Base-by-base conservation (phyloP, 2,113 vertebrate species). In the Ageneiosus marmoratus region DNA sequence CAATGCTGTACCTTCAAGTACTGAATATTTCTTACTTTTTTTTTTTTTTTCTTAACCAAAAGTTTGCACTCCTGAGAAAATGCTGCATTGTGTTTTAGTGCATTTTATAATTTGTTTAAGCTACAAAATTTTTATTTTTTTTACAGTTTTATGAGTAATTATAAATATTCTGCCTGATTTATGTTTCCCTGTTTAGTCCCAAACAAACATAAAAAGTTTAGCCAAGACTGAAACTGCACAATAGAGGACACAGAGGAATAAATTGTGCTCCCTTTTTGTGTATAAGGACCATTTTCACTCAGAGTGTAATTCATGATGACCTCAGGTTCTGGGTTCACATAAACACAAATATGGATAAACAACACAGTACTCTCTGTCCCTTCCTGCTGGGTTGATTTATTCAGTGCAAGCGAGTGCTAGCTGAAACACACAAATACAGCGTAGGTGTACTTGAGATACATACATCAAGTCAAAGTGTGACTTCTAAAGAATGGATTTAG, bases 31-130 rank as follows among this genome's bases (percentile, higher is more conserved):
- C 72, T 85, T 81, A 72, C 83, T 65, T 81, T 44, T 46, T 53
- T 24, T n/a, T 46, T 9, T 32, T 3, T 41, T 11, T 34, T 0
- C 60, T 90, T 75, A 91, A 90, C 92, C 89, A 91, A 91, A 95
- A 95, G 93, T 94, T 91, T 89, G 88, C 87, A 91, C 89, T 94
- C 93, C 93, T 93, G 94, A 91, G 89, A 56, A 89, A 86, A 93
- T 77, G 84, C 89, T 82, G 85, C 83, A 88, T 88, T 89, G 81
- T 93, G 89, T 88, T 91, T 91, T 94, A 95, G 94, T 94, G 94
- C 93, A 94, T 92, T 94, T 93, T 77, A 90, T 82, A 82, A 89
- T 89, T 92, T 92, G 92, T 91, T 88, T 93, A 92, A 91, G 92
- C 89, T 94, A 94, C 85, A 87, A 73, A 72, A 62, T 44, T 82